phyloP scores from a whole-genome alignment of 2,797 vertebrate genomes.

The Australoheros facetus region DNA sequence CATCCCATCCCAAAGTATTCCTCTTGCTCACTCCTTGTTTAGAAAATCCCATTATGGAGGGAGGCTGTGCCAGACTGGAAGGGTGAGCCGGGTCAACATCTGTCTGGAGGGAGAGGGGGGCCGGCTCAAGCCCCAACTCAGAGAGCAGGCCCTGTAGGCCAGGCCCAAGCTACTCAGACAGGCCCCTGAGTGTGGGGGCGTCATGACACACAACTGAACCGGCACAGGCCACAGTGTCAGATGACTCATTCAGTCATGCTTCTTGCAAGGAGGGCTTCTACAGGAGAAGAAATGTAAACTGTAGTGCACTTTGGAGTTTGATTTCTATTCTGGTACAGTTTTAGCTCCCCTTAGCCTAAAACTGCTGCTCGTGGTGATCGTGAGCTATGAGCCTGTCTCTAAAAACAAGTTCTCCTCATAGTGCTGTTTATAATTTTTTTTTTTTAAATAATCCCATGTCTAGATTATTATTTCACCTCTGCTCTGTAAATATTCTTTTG shows the following conservation, averaged over 20 bases:
- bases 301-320: conserved; percentile 23
- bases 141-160: conserved; percentile 57
- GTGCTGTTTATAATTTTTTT: conserved; percentile 34
- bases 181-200: conserved; percentile 66
- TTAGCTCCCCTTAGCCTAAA: conserved; percentile 22
- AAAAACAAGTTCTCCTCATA: conserved; percentile 5
- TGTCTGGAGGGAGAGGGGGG: conserved; percentile 71
- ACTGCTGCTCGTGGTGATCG: conserved; percentile 22
- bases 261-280: conserved; percentile 51
- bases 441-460: conserved; percentile 38
- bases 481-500: conserved; percentile 65
- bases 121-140: conserved; percentile 36
- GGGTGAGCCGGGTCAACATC: conserved; percentile 80
- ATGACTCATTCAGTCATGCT: conserved; percentile 69
- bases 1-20: conserved; percentile 60
- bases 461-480: conserved; percentile 68
- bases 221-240: conserved; percentile 67
- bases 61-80: conserved; percentile 75
- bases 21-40: conserved; percentile 76
- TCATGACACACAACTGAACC: conserved; percentile 73
- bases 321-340: conserved; percentile 34
- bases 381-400: background rate
- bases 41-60: conserved; percentile 79
- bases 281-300: conserved; percentile 49
- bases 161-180: conserved; percentile 63